A percentile compares a stretch with the other conserved stretches of the same genome.
phyloP scores from a whole-genome alignment of 2,797 vertebrate genomes.

The Pseudocheirus occidentalis region DNA sequence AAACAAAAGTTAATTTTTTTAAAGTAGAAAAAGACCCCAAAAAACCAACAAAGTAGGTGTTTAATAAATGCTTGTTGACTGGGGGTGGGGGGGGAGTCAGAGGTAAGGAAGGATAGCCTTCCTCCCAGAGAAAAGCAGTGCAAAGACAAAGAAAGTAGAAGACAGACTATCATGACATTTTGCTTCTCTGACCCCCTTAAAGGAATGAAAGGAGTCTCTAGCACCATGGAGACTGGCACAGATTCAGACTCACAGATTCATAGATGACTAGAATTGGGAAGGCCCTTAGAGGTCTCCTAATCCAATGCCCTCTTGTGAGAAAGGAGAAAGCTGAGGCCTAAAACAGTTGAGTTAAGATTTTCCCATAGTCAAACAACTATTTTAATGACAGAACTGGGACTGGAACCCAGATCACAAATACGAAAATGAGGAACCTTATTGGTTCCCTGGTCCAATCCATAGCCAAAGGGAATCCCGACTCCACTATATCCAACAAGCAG shows the following conservation, averaged over 20 bases:
- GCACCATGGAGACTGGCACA: not conserved
- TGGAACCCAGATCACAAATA: not conserved
- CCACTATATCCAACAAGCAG: not conserved
- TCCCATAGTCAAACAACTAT: not conserved
- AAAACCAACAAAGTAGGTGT: too few relatives aligned
- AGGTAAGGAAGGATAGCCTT: not conserved
- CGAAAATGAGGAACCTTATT: not conserved
- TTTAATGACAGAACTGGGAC: not conserved
- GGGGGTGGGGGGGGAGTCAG: not conserved
- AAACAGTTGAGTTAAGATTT: not conserved
- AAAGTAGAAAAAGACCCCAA: too few relatives aligned
- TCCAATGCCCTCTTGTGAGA: not conserved
- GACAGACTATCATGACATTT: not conserved
- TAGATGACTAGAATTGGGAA: not conserved
- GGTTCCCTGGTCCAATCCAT: not conserved
- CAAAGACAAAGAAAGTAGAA: not conserved
- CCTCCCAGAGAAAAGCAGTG: not conserved
- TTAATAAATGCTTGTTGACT: too few relatives aligned
- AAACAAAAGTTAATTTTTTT: too few relatives aligned
- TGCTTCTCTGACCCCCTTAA: not conserved
- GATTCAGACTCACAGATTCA: not conserved
- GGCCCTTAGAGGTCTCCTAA: not conserved
- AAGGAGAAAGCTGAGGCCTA: not conserved
- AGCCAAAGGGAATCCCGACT: not conserved
- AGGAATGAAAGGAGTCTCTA: not conserved